A percentile compares a stretch with the other conserved stretches of the same genome.
Evolutionary conservation across 2,113 vertebrate genomes (phyloP).

Genomic region (Thalassarche chlororhynchos): DNA sequence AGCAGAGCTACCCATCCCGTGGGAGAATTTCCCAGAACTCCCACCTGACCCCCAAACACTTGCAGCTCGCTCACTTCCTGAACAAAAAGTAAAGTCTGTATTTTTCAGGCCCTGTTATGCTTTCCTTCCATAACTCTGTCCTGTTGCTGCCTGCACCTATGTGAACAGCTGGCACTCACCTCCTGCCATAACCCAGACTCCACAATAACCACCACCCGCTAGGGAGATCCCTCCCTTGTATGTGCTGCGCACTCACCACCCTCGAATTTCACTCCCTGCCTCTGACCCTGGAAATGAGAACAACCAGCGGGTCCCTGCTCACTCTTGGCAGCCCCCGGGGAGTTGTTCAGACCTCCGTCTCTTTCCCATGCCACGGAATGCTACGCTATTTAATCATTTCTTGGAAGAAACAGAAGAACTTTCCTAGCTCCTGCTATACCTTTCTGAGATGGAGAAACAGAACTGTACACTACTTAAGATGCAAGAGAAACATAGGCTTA

Average conservation of each 20-base stretch:
- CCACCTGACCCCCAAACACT: background rate
- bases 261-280: background rate
- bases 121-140: background rate
- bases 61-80: background rate
- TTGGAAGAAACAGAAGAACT: too few species aligned
- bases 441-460: background rate
- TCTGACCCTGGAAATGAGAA: background rate
- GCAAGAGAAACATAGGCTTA: background rate
- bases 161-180: too few species aligned
- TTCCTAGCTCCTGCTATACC: background rate
- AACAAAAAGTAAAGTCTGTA: accelerated
- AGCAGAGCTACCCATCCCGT: background rate
- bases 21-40: background rate
- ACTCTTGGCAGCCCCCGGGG: background rate
- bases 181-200: background rate
- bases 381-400: background rate
- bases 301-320: accelerated
- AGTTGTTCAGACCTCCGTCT: background rate
- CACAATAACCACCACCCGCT: too few species aligned
- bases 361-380: background rate
- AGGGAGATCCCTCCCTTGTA: background rate
- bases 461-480: too few species aligned
- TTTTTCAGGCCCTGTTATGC: background rate
- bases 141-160: too few species aligned
- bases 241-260: accelerated